Evolutionary conservation across 2,797 vertebrate species (phyloP).

Genomic region (Gymnoscopelus braueri): DNA sequence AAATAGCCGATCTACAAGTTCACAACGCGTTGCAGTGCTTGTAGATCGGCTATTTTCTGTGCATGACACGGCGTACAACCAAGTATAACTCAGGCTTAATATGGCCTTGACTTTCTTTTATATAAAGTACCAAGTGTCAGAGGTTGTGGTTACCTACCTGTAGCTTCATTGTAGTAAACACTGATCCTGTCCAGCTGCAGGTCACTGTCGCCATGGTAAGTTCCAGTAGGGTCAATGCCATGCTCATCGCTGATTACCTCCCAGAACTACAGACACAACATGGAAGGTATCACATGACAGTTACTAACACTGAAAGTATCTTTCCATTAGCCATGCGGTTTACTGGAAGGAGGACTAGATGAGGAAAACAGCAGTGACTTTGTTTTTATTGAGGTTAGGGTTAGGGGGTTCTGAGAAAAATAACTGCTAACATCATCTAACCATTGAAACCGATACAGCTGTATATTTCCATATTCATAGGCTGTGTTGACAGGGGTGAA

Average conservation of each 20-base stretch:
- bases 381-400: constrained; percentile 20
- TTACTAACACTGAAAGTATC: constrained; percentile 36
- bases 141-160: constrained; percentile 64
- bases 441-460: constrained; percentile 44
- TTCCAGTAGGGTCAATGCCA: constrained; percentile 86
- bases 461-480: constrained; percentile 41
- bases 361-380: constrained; percentile 57
- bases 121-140: too few relatives aligned
- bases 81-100: too few relatives aligned
- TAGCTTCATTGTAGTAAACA: constrained; percentile 87
- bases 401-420: constrained; percentile 28
- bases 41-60: too few relatives aligned
- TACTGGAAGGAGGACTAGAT: constrained; percentile 24
- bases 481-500: constrained; percentile 36
- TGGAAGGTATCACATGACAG: constrained; percentile 57
- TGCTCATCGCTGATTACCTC: constrained; percentile 89
- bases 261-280: constrained; percentile 82
- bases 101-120: too few relatives aligned
- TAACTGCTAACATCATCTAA: constrained; percentile 40
- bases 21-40: too few relatives aligned
- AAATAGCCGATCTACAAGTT: too few relatives aligned
- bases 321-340: constrained; percentile 40
- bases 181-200: constrained; percentile 88
- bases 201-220: constrained; percentile 86
- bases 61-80: too few relatives aligned